Percentiles rank a stretch among this genome's conserved stretches.
Evolutionary conservation across 2,113 vertebrate genomes (phyloP).

Genomic region (Mola mola): DNA sequence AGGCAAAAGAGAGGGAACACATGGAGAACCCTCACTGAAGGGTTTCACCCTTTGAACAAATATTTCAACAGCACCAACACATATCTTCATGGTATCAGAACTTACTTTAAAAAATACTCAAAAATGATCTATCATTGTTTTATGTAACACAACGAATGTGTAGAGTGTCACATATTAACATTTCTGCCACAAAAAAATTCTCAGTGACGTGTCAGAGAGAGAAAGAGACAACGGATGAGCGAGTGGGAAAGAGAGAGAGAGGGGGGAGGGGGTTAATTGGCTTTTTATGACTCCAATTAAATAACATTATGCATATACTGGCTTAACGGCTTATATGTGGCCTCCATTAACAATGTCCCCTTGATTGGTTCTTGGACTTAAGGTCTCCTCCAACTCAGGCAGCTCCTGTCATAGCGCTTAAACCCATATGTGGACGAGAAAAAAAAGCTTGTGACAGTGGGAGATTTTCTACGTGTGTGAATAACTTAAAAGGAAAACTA

Average conservation of each 20-base stretch:
- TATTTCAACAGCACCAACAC: slow-evolving; percentile 43
- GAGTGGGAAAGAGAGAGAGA: slow-evolving; percentile 37
- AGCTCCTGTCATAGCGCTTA: slow-evolving; percentile 68
- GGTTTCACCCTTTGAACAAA: slow-evolving; percentile 28
- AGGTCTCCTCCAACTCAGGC: slow-evolving; percentile 76
- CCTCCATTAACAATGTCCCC: slow-evolving; percentile 86
- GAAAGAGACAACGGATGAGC: slow-evolving; percentile 52
- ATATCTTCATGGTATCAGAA: not conserved
- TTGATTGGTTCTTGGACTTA: slow-evolving; percentile 85
- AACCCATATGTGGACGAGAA: slow-evolving; percentile 64
- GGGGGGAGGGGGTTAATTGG: slow-evolving; percentile 81
- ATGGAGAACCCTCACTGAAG: slow-evolving; percentile 35
- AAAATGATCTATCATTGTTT: slow-evolving; percentile 23
- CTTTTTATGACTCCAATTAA: slow-evolving; percentile 88
- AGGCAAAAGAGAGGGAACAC: slow-evolving; percentile 45
- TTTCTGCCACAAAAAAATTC: slow-evolving; percentile 54
- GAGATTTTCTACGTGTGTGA: slow-evolving; percentile 48
- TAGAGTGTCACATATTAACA: slow-evolving; percentile 12
- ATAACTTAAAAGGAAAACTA: slow-evolving; percentile 58
- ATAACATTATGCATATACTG: slow-evolving; percentile 87
- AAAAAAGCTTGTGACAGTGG: slow-evolving; percentile 53
- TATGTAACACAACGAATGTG: slow-evolving; percentile 9
- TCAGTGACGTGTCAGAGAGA: slow-evolving; percentile 48
- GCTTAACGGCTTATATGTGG: slow-evolving; percentile 86
- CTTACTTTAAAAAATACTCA: too few species aligned